Evolutionary conservation across 2,113 vertebrate species (phyloP).

Genomic region (Rhinopomastus cyanomelas): DNA sequence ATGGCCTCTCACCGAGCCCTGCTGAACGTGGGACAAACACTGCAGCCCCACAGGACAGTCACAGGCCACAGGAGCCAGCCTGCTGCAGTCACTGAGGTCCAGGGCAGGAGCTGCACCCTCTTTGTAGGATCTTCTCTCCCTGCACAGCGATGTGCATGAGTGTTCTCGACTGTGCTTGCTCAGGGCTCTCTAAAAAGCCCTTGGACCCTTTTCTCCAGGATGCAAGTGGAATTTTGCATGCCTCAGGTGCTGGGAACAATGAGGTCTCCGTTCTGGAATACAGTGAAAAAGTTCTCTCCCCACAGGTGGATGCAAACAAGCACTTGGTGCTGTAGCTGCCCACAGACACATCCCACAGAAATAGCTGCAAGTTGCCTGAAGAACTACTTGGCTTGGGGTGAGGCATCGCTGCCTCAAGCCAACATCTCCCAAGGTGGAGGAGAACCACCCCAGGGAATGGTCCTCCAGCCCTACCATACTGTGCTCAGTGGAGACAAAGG

Average conservation of each 20-base stretch:
- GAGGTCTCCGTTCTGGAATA: neutral
- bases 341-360: neutral
- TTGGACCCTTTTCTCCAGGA: conserved; percentile 11
- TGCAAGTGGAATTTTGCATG: conserved; percentile 6
- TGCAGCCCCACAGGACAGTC: neutral
- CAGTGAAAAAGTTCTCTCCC: neutral
- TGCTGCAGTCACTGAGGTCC: neutral
- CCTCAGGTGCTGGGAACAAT: conserved; percentile 50
- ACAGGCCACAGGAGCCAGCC: neutral
- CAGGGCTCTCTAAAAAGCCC: conserved; percentile 5
- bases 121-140: neutral
- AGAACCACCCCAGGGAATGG: neutral
- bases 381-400: neutral
- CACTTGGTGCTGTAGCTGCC: neutral
- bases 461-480: neutral
- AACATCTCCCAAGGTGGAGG: neutral
- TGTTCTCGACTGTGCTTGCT: neutral
- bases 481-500: neutral
- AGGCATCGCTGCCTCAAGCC: neutral
- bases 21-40: neutral
- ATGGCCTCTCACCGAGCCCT: neutral
- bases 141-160: accelerated
- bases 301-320: neutral
- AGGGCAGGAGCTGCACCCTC: neutral
- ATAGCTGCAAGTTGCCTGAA: neutral